phyloP scores from a whole-genome alignment of 2,888 invertebrate genomes.

The Resseliella maxima region DNA sequence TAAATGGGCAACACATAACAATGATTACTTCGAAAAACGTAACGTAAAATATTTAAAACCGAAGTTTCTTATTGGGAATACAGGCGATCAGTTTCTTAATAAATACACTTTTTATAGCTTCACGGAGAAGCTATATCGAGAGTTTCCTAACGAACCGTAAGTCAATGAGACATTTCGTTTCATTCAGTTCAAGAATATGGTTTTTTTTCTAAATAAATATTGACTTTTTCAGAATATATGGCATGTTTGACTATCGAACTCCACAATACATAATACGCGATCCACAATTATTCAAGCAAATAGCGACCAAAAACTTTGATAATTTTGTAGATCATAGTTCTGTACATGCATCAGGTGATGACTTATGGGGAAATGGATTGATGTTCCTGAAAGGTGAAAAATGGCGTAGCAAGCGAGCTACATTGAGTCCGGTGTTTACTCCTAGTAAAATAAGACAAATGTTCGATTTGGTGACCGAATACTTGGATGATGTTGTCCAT shows the following conservation, averaged over 20 bases:
- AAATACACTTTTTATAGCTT: too few species aligned
- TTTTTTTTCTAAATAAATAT: too few species aligned
- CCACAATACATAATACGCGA: slow-evolving; percentile 69
- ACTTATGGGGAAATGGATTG: slow-evolving; percentile 69
- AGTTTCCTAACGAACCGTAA: slow-evolving; percentile 55
- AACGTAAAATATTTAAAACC: slow-evolving; percentile 56
- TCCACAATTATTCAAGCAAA: slow-evolving; percentile 70
- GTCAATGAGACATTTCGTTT: too few species aligned
- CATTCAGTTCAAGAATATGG: too few species aligned
- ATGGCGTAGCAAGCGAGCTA: slow-evolving; percentile 68
- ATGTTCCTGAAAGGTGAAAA: slow-evolving; percentile 67
- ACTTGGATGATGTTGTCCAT: slow-evolving; percentile 60
- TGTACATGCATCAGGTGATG: slow-evolving; percentile 66
- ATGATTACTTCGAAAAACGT: slow-evolving; percentile 56
- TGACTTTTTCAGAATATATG: slow-evolving; percentile 69
- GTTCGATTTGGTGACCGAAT: slow-evolving; percentile 66
- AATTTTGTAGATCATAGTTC: slow-evolving; percentile 70
- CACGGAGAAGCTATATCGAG: too few species aligned
- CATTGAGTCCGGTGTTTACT: slow-evolving; percentile 68
- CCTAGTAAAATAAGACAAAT: slow-evolving; percentile 68
- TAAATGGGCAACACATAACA: slow-evolving; percentile 55
- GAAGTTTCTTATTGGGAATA: slow-evolving; percentile 41
- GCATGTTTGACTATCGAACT: slow-evolving; percentile 67
- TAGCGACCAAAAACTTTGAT: slow-evolving; percentile 72
- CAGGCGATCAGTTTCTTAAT: neutral